A percentile compares a stretch with the other conserved stretches of the same genome.
Evolutionary conservation across 2,797 vertebrate species (phyloP).

Genomic region (Percopsis omiscomaycus): DNA sequence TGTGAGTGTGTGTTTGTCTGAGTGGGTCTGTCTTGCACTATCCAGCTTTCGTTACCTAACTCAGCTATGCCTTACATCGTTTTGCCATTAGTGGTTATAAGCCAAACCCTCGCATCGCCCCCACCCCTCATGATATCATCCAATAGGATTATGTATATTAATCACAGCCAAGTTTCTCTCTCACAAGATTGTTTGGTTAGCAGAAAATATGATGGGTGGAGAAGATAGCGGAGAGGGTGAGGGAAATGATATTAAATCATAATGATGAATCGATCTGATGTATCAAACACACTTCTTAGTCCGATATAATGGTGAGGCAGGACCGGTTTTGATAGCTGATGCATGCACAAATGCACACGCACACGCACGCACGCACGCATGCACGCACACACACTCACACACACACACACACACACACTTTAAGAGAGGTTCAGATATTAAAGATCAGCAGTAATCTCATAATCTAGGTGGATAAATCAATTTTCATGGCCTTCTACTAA

Average conservation of each 20-base stretch:
- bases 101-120: neutral
- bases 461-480: slow-evolving; percentile 1
- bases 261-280: slow-evolving; percentile 8
- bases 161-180: slow-evolving; percentile 24
- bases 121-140: slow-evolving; percentile 18
- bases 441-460: neutral
- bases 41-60: slow-evolving; percentile 31
- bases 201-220: slow-evolving; percentile 16
- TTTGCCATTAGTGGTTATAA: slow-evolving; percentile 54
- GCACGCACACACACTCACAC: neutral
- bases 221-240: slow-evolving; percentile 13
- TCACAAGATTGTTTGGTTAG: slow-evolving; percentile 33
- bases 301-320: slow-evolving; percentile 10
- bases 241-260: slow-evolving; percentile 2
- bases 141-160: slow-evolving; percentile 29
- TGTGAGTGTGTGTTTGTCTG: slow-evolving; percentile 11
- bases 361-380: slow-evolving; percentile 1
- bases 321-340: too few relatives aligned
- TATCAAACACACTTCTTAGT: neutral
- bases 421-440: slow-evolving; percentile 13
- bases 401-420: slow-evolving; percentile 1
- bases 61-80: slow-evolving; percentile 49
- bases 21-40: slow-evolving; percentile 22
- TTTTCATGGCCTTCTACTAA: slow-evolving; percentile 23
- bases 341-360: neutral